These are phyloP conservation scores for Bucorvus abyssinicus DNA, from an alignment of 2,797 vertebrate species.

Conservation along the genomic window DNA sequence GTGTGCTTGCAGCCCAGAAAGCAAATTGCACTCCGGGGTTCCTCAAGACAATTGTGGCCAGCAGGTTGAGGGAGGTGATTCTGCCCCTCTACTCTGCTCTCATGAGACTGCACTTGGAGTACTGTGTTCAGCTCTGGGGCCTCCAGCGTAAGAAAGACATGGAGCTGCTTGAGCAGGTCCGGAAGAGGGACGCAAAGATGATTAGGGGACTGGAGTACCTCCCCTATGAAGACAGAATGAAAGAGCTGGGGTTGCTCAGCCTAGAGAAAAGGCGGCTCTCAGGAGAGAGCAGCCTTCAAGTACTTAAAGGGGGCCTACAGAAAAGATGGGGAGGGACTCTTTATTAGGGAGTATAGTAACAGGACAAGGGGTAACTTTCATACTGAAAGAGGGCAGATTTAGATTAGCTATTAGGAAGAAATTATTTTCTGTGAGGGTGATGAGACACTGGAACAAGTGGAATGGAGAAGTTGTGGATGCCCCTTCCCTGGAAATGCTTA, in stretches of 20 bases:
- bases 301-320: neutral
- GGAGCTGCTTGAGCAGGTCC: neutral
- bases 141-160: neutral
- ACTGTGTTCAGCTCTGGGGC: neutral
- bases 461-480: neutral
- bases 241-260: neutral
- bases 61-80: neutral
- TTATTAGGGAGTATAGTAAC: neutral
- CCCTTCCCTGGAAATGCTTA: neutral
- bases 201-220: neutral
- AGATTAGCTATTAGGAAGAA: neutral
- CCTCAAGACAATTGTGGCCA: neutral
- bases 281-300: too few species aligned
- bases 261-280: neutral
- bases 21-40: neutral
- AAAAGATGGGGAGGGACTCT: neutral
- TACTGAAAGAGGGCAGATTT: neutral
- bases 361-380: neutral
- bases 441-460: neutral
- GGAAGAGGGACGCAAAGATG: neutral
- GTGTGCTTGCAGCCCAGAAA: neutral
- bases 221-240: neutral
- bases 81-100: neutral
- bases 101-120: neutral
- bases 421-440: neutral